Evolutionary conservation across 2,113 vertebrate species (phyloP).

Genomic region (Barnardius zonarius): DNA sequence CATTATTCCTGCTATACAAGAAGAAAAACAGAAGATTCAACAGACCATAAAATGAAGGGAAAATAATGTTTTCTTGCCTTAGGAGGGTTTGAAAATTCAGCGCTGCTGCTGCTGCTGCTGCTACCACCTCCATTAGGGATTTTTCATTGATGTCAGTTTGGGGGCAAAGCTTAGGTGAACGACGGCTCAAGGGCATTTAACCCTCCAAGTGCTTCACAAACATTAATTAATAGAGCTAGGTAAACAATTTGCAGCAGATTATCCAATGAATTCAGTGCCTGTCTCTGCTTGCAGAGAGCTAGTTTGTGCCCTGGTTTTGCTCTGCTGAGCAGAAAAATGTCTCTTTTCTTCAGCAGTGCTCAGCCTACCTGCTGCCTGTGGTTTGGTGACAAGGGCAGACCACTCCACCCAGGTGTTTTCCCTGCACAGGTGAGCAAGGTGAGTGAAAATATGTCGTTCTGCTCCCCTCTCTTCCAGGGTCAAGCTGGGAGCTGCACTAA

Average conservation of each 20-base stretch:
- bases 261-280: not conserved
- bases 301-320: conserved; percentile 17
- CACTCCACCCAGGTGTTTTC: not conserved
- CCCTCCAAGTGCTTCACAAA: conserved; percentile 11
- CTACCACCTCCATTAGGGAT: conserved; percentile 9
- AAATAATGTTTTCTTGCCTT: conserved; percentile 64
- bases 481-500: not conserved
- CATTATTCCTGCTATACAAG: conserved; percentile 39
- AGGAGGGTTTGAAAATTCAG: conserved; percentile 51
- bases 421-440: not conserved
- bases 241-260: conserved; percentile 51
- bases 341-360: not conserved
- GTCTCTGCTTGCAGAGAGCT: conserved; percentile 26
- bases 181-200: conserved; percentile 37
- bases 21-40: conserved; percentile 63
- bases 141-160: conserved; percentile 42
- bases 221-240: conserved; percentile 53
- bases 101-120: not conserved
- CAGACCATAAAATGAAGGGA: conserved; percentile 66
- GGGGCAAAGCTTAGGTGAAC: conserved; percentile 52
- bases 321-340: conserved; percentile 21
- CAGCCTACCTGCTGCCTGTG: not conserved
- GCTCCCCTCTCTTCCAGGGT: not conserved
- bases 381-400: not conserved
- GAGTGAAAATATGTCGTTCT: not conserved